These are phyloP conservation scores for Fissipunctia ypsillon DNA, from an alignment of 2,888 invertebrate species.

Conservation along the genomic window DNA sequence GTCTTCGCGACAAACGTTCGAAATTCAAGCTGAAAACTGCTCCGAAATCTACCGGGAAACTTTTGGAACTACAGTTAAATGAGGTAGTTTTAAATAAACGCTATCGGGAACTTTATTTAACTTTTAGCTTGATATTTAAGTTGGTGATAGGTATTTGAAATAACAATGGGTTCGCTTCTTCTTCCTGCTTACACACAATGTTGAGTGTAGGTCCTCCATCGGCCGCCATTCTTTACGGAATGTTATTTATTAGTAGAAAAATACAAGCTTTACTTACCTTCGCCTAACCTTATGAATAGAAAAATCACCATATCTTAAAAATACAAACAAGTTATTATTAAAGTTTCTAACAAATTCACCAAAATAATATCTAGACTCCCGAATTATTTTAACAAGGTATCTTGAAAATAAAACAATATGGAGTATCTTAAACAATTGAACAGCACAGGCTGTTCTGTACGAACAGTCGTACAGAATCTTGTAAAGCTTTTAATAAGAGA, in stretches of 20 bases:
- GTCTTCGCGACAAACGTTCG: slow-evolving; percentile 4
- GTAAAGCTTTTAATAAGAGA: slow-evolving; percentile 38
- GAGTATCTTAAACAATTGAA: slow-evolving; percentile 27
- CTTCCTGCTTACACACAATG: background rate
- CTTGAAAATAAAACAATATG: slow-evolving; percentile 25
- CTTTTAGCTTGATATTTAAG: slow-evolving; percentile 3
- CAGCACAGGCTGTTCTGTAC: slow-evolving; percentile 6
- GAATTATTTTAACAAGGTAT: slow-evolving; percentile 17
- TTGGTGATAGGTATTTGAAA: background rate
- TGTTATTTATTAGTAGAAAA: too few species aligned
- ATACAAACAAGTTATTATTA: too few species aligned
- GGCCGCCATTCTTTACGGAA: background rate
- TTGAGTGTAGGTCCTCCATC: background rate
- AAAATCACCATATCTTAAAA: too few species aligned
- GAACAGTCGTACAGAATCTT: slow-evolving; percentile 16
- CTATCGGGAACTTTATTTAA: slow-evolving; percentile 13
- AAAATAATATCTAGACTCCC: too few species aligned
- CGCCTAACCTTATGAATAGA: too few species aligned
- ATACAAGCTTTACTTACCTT: too few species aligned
- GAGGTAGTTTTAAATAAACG: slow-evolving; percentile 21
- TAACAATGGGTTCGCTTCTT: slow-evolving; percentile 8
- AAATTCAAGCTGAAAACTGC: slow-evolving; percentile 15
- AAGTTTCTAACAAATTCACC: too few species aligned
- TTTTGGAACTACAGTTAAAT: slow-evolving; percentile 21
- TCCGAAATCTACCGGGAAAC: slow-evolving; percentile 4